Percentiles rank a stretch among this genome's conserved stretches.
Conservation (phyloP, 2,797 vertebrate species). For the Sebastes taczanowskii region DNA sequence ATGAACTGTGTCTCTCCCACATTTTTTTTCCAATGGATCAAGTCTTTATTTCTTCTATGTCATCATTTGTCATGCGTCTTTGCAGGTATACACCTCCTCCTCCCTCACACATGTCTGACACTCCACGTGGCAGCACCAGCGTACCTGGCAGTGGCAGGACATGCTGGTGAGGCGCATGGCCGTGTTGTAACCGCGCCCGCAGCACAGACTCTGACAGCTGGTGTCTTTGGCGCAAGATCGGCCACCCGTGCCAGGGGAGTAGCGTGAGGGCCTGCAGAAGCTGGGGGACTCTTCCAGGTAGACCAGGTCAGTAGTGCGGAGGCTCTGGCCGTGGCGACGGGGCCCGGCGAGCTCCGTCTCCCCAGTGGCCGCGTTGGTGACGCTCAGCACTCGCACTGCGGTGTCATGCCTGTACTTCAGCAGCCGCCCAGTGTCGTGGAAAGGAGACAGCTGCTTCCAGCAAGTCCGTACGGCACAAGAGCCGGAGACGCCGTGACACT, state of each 20-base stretch:
- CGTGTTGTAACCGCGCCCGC: constrained; percentile 95
- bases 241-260: constrained; percentile 91
- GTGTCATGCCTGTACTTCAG: constrained; percentile 93
- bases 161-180: constrained; percentile 92
- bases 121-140: constrained; percentile 99
- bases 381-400: constrained; percentile 89
- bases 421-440: constrained; percentile 92
- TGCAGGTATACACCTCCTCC: constrained; percentile 97
- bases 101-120: constrained; percentile 95
- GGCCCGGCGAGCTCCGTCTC: constrained; percentile 88
- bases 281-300: constrained; percentile 97
- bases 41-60: background rate
- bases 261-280: constrained; percentile 94
- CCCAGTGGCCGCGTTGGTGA: constrained; percentile 92
- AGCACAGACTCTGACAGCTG: constrained; percentile 95
- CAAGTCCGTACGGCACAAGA: constrained; percentile 96
- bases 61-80: constrained; percentile 71
- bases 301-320: constrained; percentile 87
- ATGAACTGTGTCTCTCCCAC: background rate
- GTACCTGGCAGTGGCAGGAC: constrained; percentile 97
- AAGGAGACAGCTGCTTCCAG: constrained; percentile 97
- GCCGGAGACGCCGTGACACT: constrained; percentile 97
- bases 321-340: constrained; percentile 75
- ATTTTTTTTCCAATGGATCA: constrained; percentile 29
- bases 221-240: constrained; percentile 91